These are phyloP conservation scores for Graphium colonna DNA, from an alignment of 2,888 invertebrate species.

Conservation along the genomic window DNA sequence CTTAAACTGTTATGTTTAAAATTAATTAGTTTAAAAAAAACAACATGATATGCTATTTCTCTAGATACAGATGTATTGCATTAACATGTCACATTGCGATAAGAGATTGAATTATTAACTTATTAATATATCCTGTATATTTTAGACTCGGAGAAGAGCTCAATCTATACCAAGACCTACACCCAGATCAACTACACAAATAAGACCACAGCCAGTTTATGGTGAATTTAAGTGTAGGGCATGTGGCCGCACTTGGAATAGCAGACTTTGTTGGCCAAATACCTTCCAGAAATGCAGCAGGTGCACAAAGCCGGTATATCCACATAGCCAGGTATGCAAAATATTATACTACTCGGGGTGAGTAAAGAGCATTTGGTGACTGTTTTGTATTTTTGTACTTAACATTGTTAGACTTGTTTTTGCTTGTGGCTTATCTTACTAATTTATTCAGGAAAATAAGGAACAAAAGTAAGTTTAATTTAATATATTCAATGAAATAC, in stretches of 20 bases:
- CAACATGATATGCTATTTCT: no score
- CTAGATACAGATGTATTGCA: no score
- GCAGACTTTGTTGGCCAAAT: constrained; percentile 38
- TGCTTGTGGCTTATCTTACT: no score
- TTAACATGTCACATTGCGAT: no score
- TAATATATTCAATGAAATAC: no score
- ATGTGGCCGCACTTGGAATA: constrained; percentile 41
- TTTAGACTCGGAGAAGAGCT: neutral
- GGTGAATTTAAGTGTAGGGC: constrained; percentile 38
- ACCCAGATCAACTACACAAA: neutral
- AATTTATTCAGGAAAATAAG: no score
- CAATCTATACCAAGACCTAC: neutral
- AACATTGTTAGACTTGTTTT: no score
- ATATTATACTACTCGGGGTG: neutral
- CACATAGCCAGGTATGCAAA: constrained; percentile 35
- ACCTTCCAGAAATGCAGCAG: constrained; percentile 35
- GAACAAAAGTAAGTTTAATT: no score
- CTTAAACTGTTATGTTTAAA: no score
- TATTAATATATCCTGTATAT: neutral
- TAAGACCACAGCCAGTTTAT: constrained; percentile 26
- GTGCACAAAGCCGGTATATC: constrained; percentile 33
- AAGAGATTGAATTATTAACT: neutral
- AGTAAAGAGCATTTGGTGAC: no score
- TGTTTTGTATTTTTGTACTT: no score
- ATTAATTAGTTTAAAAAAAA: no score